A percentile compares a stretch with the other conserved stretches of the same genome.
phyloP scores from a whole-genome alignment of 2,113 vertebrate species.

The Arothron firmamentum region DNA sequence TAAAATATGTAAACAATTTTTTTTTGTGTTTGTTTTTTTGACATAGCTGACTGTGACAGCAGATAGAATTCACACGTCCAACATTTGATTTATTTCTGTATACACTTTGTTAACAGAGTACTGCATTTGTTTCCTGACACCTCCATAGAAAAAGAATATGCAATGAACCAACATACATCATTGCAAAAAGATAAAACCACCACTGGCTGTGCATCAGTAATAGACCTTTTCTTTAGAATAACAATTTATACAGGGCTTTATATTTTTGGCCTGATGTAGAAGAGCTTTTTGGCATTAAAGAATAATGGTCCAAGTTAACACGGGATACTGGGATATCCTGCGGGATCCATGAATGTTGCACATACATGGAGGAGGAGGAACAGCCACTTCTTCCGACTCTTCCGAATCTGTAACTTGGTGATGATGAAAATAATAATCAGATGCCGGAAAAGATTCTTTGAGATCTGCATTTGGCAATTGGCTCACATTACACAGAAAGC shows the following conservation, averaged over 20 bases:
- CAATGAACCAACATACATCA: conserved; percentile 73
- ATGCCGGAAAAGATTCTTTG: neutral
- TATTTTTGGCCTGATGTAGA: conserved; percentile 35
- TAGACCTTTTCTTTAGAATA: conserved; percentile 39
- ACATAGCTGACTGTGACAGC: conserved; percentile 95
- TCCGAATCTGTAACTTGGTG: too few relatives aligned
- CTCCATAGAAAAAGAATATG: conserved; percentile 75
- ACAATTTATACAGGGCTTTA: neutral
- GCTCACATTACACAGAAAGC: conserved; percentile 59
- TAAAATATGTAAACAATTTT: conserved; percentile 99
- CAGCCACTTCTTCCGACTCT: conserved; percentile 50
- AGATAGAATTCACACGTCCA: conserved; percentile 91
- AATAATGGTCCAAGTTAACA: conserved; percentile 53
- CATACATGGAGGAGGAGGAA: conserved; percentile 29
- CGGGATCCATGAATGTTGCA: conserved; percentile 15
- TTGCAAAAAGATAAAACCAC: conserved; percentile 68
- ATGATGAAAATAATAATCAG: too few relatives aligned
- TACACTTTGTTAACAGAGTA: conserved; percentile 88
- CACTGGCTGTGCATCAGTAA: conserved; percentile 60
- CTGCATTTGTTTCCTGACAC: conserved; percentile 85
- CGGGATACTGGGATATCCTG: conserved; percentile 46
- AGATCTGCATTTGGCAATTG: conserved; percentile 49
- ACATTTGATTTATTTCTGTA: conserved; percentile 87
- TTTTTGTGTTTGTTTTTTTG: conserved; percentile 73
- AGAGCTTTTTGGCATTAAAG: conserved; percentile 51